Base-by-base conservation (phyloP, 1,140 invertebrate species). In the Temnothorax nylanderi region DNA sequence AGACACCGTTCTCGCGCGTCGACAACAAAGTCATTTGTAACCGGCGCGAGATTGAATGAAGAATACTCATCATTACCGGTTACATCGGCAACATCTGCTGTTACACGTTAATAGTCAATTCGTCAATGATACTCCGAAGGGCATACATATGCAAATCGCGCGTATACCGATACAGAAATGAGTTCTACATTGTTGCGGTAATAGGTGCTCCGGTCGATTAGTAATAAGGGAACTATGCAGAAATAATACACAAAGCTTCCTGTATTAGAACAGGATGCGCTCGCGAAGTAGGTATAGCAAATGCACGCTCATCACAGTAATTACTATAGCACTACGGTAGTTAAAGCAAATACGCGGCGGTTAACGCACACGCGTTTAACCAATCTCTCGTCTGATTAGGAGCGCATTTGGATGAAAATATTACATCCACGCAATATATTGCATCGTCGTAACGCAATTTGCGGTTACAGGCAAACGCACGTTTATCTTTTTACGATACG, bases 61-160 rank as follows among this genome's bases (percentile, higher is more conserved):
- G 80, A 74, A 75, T 75, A 62, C 54, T 13, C 54, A 18, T 62
- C 69, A 37, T 84, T 84, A 84, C 18, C 56, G 54, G 41, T 75
- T 75, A 84, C 80, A 60, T 44, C 26, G 69, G 69, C 80, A 84
- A 74, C 80, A 60, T 84, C 54, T 75, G 80, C 69, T 47, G 80
- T 82, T 58, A 44, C 80, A 67, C 69, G 69, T 41, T 82, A 84
- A 84, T 74, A 74, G 80, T 74, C 80, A 75, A 84, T 84, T 84
- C 54, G 69, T 84, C 80, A 58, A 75, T 75, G 54, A 84, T 75
- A 62, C 67, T 84, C n/a, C 6, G 54, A 74, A 21, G 60, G n/a
- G 69, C 16, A 26, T 51, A 18, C 34, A 37, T 60, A 75, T 32
- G 41, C 69, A 37, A 56, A 49, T 49, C 32, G 37, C n/a, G 26